Evolutionary conservation across 2,888 invertebrate genomes (phyloP), one percentile per base, ranked within the genome.

Genomic region (Epicampocera succincta): DNA sequence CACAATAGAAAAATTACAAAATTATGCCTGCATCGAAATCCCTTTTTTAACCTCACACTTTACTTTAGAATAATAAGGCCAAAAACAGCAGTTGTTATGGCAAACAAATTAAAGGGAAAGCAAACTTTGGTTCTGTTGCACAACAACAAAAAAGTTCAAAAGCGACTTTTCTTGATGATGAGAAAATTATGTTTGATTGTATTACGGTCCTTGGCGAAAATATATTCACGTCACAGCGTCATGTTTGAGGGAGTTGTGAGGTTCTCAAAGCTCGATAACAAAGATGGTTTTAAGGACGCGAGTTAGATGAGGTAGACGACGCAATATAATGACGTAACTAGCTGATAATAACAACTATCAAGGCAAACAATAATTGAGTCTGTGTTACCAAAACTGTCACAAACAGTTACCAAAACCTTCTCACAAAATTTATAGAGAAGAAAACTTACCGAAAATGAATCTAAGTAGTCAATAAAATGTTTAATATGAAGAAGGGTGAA

Each of bases 161-260:
- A 44, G 54, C 56, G 19, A 15, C 21, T 17, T 46, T 46, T 48
- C 54, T 19, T 54, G 9, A 15, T 54, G 54, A 21, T 12, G 44
- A 61, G 48, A 19, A 48, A 25, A 44, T 69, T 66, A 19, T 17
- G 33, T 33, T 5, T 33, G 9, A 72, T 29, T 29, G 50, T n/a
- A 6, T 9, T 40, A 69, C n/a, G 25, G 29, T 33, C 19, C 29
- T 12, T 50, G 19, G 52, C 12, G 15, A n/a, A 13, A 44, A 56
- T 29, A 5, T 38, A 80, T 80, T 80, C 75, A 80, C 80, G 80
- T 80, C 80, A 80, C 61, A 80, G 38, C 29, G 65, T 19, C 75
- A 71, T 71, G 61, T 66, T 76, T 50, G 25, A 3, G 4, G 29
- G 12, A 5, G n/a, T 33, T 42, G 13, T 19, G 25, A 29, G 15